Percentiles rank a stretch among this genome's conserved stretches.
Evolutionary conservation across 2,113 vertebrate genomes (phyloP).

Genomic region (Halcyon senegalensis): DNA sequence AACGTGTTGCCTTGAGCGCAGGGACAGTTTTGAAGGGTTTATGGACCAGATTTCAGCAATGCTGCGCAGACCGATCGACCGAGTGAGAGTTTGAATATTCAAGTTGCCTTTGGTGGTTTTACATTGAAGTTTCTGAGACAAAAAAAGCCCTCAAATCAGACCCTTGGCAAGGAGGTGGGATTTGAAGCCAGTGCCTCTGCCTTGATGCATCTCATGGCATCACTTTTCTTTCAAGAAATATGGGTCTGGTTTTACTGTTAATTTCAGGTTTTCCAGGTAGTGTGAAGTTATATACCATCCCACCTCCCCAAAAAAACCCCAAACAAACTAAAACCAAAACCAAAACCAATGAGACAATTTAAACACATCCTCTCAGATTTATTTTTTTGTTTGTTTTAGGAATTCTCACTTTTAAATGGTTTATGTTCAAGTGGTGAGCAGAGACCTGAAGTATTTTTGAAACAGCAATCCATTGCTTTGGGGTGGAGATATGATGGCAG

Average conservation of each 20-base stretch:
- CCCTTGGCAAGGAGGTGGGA: not conserved
- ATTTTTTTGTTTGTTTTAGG: not conserved
- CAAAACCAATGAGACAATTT: not conserved
- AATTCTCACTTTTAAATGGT: not conserved
- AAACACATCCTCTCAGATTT: fast-evolving
- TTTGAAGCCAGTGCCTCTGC: not conserved
- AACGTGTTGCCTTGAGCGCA: fast-evolving
- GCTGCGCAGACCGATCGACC: fast-evolving
- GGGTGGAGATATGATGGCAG: fast-evolving
- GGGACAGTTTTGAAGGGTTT: not conserved
- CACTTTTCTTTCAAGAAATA: not conserved
- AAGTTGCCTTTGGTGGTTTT: not conserved
- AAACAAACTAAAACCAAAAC: too few species aligned
- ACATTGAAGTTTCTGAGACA: not conserved
- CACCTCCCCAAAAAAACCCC: not conserved
- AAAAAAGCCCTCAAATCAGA: not conserved
- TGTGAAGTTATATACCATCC: fast-evolving
- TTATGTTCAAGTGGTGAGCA: not conserved
- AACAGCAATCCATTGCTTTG: not conserved
- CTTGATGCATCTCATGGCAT: fast-evolving
- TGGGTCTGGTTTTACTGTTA: not conserved
- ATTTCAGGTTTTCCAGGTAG: not conserved
- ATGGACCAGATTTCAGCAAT: fast-evolving
- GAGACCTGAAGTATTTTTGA: not conserved
- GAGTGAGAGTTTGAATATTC: fast-evolving